Conservation (phyloP, 2,797 vertebrate genomes). For the Arvicola amphibius region DNA sequence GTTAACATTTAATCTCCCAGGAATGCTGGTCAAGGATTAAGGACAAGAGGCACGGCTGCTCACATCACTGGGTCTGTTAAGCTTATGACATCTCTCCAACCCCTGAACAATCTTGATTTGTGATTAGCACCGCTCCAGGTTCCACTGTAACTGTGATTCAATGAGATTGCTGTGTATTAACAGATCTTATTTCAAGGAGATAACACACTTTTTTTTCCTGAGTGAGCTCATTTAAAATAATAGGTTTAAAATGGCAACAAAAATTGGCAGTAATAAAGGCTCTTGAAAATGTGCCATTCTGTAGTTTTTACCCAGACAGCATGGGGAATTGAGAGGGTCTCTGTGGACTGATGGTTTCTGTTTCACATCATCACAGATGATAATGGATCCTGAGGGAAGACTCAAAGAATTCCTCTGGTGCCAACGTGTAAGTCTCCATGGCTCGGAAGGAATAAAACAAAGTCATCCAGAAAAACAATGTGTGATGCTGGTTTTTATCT, state of each 20-base stretch:
- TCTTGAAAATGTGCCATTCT: conserved; percentile 47
- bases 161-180: neutral
- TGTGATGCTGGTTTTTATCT: neutral
- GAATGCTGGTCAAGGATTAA: neutral
- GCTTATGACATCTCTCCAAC: neutral
- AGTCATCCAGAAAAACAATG: neutral
- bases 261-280: conserved; percentile 50
- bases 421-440: neutral
- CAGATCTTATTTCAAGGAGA: conserved; percentile 48
- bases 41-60: neutral
- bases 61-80: neutral
- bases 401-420: conserved; percentile 29
- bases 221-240: conserved; percentile 62
- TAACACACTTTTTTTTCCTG: neutral
- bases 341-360: conserved; percentile 56
- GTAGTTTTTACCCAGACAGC: conserved; percentile 58
- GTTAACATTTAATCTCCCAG: neutral
- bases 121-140: conserved; percentile 21
- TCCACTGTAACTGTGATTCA: conserved; percentile 4
- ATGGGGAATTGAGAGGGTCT: conserved; percentile 71
- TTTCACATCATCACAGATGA: conserved; percentile 75
- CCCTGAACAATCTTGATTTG: neutral
- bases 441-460: conserved; percentile 21
- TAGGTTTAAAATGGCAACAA: conserved; percentile 38
- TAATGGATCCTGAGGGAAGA: conserved; percentile 69